Conservation (phyloP, 2,113 vertebrate species). For the Paraplagusia blochii region DNA sequence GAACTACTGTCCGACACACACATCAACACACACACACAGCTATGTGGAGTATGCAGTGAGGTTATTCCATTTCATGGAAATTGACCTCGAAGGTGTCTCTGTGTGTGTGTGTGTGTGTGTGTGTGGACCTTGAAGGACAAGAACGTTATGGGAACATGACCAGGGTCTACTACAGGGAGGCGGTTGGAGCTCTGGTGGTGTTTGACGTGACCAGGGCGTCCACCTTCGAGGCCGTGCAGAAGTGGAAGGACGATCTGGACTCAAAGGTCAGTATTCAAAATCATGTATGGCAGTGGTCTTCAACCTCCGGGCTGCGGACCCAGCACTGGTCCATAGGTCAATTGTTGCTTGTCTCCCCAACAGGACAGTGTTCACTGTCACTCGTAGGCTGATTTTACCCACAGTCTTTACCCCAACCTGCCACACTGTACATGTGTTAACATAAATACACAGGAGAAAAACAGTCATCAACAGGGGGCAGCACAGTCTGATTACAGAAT, state of each 20-base stretch:
- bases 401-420: no score
- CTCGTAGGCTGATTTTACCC: no score
- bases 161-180: constrained; percentile 81
- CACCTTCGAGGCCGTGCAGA: constrained; percentile 78
- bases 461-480: no score
- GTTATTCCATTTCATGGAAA: constrained; percentile 19
- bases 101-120: constrained; percentile 2
- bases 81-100: constrained; percentile 2
- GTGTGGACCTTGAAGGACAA: constrained; percentile 69
- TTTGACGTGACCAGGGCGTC: constrained; percentile 80
- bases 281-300: no score
- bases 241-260: constrained; percentile 83
- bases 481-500: no score
- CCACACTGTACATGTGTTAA: no score
- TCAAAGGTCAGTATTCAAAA: constrained; percentile 74
- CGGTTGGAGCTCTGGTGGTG: constrained; percentile 80
- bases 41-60: not conserved
- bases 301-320: no score
- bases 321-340: no score
- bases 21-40: constrained; percentile 5
- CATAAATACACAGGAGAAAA: no score
- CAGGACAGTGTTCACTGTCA: no score
- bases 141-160: constrained; percentile 85
- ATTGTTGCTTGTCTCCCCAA: no score
- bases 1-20: constrained; percentile 6